Conservation (phyloP, 2,797 vertebrate genomes). For the Sebastes cheni region DNA sequence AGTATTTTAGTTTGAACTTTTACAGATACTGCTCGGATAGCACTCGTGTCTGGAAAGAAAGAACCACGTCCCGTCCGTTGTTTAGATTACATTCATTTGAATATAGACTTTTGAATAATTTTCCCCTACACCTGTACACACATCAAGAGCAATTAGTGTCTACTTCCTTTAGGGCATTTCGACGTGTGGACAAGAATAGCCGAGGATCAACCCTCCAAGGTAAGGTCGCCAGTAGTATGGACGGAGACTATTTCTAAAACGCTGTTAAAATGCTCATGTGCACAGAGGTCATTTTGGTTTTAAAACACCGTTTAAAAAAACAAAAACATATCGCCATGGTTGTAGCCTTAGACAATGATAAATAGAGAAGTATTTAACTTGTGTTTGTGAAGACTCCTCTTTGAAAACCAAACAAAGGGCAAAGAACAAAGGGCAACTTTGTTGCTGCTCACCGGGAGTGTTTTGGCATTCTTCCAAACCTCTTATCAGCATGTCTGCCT, state of each 20-base stretch:
- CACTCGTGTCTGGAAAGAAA: background rate
- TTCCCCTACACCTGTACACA: background rate
- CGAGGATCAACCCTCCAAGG: background rate
- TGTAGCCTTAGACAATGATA: too few relatives aligned
- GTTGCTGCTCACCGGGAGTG: constrained; percentile 33
- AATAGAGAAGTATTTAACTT: background rate
- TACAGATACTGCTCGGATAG: background rate
- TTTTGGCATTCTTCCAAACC: constrained; percentile 44
- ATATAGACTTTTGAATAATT: background rate
- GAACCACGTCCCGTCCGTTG: background rate
- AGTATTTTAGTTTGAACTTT: background rate
- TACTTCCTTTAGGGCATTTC: background rate
- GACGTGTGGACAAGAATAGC: background rate
- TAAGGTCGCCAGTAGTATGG: too few relatives aligned
- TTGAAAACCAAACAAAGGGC: constrained; percentile 40
- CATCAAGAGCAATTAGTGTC: background rate
- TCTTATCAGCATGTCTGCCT: constrained; percentile 50
- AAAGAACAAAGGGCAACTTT: constrained; percentile 61
- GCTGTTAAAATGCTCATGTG: too few relatives aligned
- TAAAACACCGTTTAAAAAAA: too few relatives aligned
- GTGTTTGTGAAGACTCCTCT: constrained; percentile 6
- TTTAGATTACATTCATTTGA: background rate
- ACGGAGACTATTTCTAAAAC: too few relatives aligned
- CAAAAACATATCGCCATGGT: too few relatives aligned
- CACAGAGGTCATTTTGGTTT: too few relatives aligned